Evolutionary conservation across 1,140 invertebrate species (phyloP), one percentile per base, ranked within the genome.

Genomic region (Chymomyza costata): DNA sequence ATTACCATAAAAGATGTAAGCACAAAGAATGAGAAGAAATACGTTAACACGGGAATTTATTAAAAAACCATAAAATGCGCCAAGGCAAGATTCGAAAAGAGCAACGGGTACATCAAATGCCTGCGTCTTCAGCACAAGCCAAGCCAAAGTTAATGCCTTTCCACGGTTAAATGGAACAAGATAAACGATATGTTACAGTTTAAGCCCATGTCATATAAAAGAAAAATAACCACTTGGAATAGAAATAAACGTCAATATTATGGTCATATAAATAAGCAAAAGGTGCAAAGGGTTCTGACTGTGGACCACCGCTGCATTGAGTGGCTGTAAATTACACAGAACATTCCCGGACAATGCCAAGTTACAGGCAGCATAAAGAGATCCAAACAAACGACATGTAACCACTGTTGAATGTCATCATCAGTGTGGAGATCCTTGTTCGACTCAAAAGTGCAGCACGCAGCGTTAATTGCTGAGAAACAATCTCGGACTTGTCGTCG

Each of bases 191-290:
- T 65, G 39, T 48, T 68, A 56, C 54, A 59, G 45, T 64, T 69
- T 32, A 38, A 14, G 31, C 18, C n/a, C 15, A 14, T n/a, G n/a
- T n/a, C n/a, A n/a, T n/a, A n/a, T n/a, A n/a, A n/a, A n/a, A n/a
- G n/a, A n/a, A n/a, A n/a, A n/a, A n/a, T n/a, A 8, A 8, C 3
- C 8, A 25, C 3, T 25, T 25, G 21, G 16, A 35, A 52, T 49
- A 53, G 37, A 70, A 65, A 63, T 76, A 76, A 76, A 65, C 70
- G 70, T 76, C 70, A 62, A 74, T 70, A 69, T 59, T 66, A 56
- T 51, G 57, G 65, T 70, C 64, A 41, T 65, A 64, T 78, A 76
- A 76, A 76, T 66, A 78, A 65, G 19, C 13, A 21, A 25, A n/a
- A n/a, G n/a, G 19, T 17, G n/a, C 1, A 31, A 7, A 10, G 25